Evolutionary conservation across 2,797 vertebrate species (phyloP), one percentile per base, ranked within the genome.

Genomic region (Choloepus didactylus): DNA sequence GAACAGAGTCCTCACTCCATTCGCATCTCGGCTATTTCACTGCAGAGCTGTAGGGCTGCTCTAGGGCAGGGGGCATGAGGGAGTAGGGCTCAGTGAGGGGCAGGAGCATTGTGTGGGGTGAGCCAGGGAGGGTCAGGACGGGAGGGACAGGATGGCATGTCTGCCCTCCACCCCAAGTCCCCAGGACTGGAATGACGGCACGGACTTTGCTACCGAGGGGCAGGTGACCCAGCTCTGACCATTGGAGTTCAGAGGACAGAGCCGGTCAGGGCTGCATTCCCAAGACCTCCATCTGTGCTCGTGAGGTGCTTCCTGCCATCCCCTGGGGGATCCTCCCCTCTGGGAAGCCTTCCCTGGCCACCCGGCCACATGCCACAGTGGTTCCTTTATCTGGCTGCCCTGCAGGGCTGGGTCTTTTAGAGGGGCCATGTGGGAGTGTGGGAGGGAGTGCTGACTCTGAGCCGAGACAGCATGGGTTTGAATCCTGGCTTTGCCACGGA

Each of bases 341-440:
- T 44, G 31, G 2, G 35, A 60, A 69, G 73, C 31, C 60, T 27
- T 79, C 62, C 80, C 15, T 46, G 31, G 44, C n/a, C 27, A 27
- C 70, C 29, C 6, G 64, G 27, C 70, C 1, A 0, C 5, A 16
- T n/a, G 41, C n/a, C 56, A 29, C 19, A 5, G 0, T 54, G 0
- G 0, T n/a, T 60, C 19, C 29, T 49, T 64, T 64, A 27, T 4
- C 49, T 0, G 4, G n/a, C 67, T 75, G 51, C 35, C 54, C 69
- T 62, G 19, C 21, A 70, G 80, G 59, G 18, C 31, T 5, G 9
- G 46, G 60, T 49, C 67, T 64, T 18, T 82, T 46, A 5, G 9
- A 38, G 66, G 59, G 83, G 6, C 79, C 5, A 0, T 18, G 2
- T 0, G 11, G n/a, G n/a, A 46, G 41, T 9, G 25, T 2, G 0